Evolutionary conservation across 1,140 invertebrate species (phyloP).

Genomic region (Capitella teleta): DNA sequence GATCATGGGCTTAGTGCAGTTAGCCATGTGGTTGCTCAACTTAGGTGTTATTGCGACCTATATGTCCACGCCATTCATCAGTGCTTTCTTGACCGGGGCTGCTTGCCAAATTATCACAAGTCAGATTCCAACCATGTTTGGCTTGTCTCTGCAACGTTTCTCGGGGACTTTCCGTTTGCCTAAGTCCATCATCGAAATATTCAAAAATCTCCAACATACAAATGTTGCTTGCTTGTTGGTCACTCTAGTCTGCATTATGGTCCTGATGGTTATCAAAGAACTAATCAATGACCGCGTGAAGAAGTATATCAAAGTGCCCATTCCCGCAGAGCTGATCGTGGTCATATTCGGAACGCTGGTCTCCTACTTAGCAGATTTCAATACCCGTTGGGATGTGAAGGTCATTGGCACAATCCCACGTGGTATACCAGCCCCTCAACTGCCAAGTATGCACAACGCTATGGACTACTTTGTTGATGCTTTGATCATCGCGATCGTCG

Average conservation of each 20-base stretch:
- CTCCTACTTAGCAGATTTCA: slow-evolving; percentile 18
- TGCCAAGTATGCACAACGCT: slow-evolving; percentile 3
- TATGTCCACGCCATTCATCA: slow-evolving; percentile 12
- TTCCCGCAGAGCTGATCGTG: slow-evolving; percentile 69
- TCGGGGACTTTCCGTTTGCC: slow-evolving; percentile 6
- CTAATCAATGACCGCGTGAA: slow-evolving; percentile 55
- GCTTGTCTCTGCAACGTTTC: slow-evolving; percentile 2
- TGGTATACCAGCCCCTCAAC: not conserved
- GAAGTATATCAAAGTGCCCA: slow-evolving; percentile 55
- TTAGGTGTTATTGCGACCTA: slow-evolving; percentile 9
- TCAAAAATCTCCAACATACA: slow-evolving; percentile 22
- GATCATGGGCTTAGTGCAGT: slow-evolving; percentile 8
- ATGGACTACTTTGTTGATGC: slow-evolving; percentile 43
- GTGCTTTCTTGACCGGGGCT: slow-evolving; percentile 8
- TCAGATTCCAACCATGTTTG: slow-evolving; percentile 11
- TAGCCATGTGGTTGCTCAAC: slow-evolving; percentile 1
- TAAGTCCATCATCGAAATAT: slow-evolving; percentile 23
- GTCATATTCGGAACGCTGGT: slow-evolving; percentile 20
- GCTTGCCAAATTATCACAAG: slow-evolving; percentile 11
- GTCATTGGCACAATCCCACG: slow-evolving; percentile 3
- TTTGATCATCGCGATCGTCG: slow-evolving; percentile 71
- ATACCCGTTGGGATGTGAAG: slow-evolving; percentile 5
- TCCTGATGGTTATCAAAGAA: slow-evolving; percentile 67
- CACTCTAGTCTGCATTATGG: slow-evolving; percentile 55
- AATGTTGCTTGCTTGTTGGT: slow-evolving; percentile 48